phyloP scores from a whole-genome alignment of 1,140 invertebrate species.

The Drosophila nasuta region DNA sequence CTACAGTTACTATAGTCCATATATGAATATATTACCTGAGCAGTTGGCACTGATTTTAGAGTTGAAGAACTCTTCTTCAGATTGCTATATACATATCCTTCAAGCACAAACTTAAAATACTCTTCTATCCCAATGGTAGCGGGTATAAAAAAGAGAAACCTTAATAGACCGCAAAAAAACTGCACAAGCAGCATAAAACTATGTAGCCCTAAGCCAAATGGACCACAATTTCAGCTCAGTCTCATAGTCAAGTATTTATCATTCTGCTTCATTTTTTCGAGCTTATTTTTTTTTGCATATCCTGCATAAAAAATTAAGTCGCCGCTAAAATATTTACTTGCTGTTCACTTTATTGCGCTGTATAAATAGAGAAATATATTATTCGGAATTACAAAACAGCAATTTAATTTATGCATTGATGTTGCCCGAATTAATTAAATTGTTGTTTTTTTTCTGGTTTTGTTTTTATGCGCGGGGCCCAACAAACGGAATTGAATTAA shows the following conservation, averaged over 20 bases:
- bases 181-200: slow-evolving; percentile 28
- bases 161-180: not conserved
- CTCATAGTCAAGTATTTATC: not conserved
- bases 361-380: slow-evolving; percentile 15
- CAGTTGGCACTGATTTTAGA: too few species aligned
- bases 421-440: slow-evolving; percentile 18
- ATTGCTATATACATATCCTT: too few species aligned
- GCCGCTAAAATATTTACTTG: slow-evolving; percentile 37
- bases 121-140: too few species aligned
- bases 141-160: too few species aligned
- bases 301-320: slow-evolving; percentile 37
- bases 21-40: too few species aligned
- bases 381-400: slow-evolving; percentile 1
- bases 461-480: not conserved
- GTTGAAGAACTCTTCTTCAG: too few species aligned
- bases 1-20: too few species aligned
- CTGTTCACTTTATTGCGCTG: not conserved
- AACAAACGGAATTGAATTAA: slow-evolving; percentile 28
- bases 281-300: slow-evolving; percentile 29
- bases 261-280: slow-evolving; percentile 4
- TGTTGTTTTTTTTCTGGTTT: slow-evolving; percentile 1
- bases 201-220: slow-evolving; percentile 27
- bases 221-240: slow-evolving; percentile 14
- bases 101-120: too few species aligned
- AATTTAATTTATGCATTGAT: slow-evolving; percentile 26